Conservation (phyloP, 2,888 invertebrate species). For the Busseola fusca region DNA sequence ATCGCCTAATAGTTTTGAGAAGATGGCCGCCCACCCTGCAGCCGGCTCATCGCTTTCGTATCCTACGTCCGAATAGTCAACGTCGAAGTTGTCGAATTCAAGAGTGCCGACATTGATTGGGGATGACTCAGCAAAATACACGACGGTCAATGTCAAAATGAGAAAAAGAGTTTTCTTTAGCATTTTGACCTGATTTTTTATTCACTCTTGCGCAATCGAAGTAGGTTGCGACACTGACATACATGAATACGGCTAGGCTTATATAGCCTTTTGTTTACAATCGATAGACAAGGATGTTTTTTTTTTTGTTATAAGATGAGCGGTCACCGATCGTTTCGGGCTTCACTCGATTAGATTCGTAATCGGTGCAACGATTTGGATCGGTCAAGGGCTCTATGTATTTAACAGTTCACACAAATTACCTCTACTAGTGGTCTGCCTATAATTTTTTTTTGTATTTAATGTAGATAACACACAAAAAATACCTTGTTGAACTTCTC, state of each 20-base stretch:
- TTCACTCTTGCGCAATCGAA: constrained; percentile 79
- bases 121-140: constrained; percentile 72
- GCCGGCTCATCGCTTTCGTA: constrained; percentile 78
- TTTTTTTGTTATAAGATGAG: constrained; percentile 71
- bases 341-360: constrained; percentile 74
- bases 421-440: neutral
- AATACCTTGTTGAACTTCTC: neutral
- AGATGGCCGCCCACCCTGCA: constrained; percentile 67
- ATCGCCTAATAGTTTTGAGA: constrained; percentile 71
- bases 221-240: constrained; percentile 88
- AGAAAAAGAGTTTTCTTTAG: constrained; percentile 76
- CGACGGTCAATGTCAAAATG: constrained; percentile 73
- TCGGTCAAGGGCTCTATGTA: constrained; percentile 75
- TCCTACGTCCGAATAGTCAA: constrained; percentile 74
- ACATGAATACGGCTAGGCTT: constrained; percentile 79
- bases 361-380: constrained; percentile 77
- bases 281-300: constrained; percentile 81
- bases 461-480: neutral
- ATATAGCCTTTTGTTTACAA: constrained; percentile 80
- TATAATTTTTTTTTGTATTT: neutral
- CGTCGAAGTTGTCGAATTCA: constrained; percentile 77
- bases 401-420: constrained; percentile 30
- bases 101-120: constrained; percentile 72
- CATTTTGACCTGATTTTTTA: constrained; percentile 73
- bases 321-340: constrained; percentile 64